Evolutionary conservation across 1,140 invertebrate genomes (phyloP).

Genomic region (Parapsyche elsis): DNA sequence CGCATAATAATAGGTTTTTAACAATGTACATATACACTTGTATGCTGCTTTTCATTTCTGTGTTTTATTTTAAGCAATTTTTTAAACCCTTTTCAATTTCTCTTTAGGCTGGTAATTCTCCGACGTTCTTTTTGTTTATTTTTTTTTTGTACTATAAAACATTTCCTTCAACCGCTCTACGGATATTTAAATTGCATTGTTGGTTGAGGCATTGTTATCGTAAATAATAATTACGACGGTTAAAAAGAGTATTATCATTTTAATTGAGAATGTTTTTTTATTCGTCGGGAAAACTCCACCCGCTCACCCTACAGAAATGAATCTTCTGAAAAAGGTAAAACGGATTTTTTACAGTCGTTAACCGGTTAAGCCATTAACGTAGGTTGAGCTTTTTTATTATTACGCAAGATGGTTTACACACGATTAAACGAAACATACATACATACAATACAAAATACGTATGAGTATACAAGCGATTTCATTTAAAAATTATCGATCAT

Average conservation of each 20-base stretch:
- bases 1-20: constrained; percentile 30
- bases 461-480: too few species aligned
- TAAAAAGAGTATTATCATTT: constrained; percentile 19
- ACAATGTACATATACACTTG: background rate
- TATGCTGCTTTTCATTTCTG: background rate
- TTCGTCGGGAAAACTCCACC: too few species aligned
- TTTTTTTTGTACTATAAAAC: background rate
- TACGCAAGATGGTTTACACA: too few species aligned
- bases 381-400: background rate
- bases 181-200: constrained; percentile 1
- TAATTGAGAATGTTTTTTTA: background rate
- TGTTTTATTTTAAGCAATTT: background rate
- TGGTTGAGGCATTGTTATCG: background rate
- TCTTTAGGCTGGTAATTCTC: background rate
- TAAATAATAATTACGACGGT: constrained; percentile 13
- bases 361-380: constrained; percentile 2
- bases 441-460: too few species aligned
- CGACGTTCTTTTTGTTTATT: background rate
- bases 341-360: background rate
- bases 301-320: background rate
- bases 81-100: constrained; percentile 7
- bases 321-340: background rate
- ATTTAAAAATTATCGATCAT: too few species aligned
- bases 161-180: background rate
- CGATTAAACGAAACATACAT: too few species aligned